Conservation (phyloP, 2,888 invertebrate genomes). For the Alentia gelatinosa region DNA sequence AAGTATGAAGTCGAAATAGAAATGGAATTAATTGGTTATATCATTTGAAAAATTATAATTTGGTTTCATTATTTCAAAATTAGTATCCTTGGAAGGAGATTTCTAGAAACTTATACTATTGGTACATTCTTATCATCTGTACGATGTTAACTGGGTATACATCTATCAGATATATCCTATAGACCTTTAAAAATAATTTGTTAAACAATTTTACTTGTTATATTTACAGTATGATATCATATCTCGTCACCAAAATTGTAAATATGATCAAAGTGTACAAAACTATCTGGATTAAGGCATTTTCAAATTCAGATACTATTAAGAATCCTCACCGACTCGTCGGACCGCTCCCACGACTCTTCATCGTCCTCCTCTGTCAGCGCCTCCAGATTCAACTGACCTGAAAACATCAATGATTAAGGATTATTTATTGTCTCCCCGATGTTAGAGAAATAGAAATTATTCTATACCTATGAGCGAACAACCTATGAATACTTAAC, state of each 20-base stretch:
- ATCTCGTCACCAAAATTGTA: not conserved
- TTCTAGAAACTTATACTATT: too few species aligned
- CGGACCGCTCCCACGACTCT: constrained; percentile 29
- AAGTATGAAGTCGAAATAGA: too few species aligned
- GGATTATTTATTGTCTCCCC: not conserved
- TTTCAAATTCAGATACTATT: not conserved
- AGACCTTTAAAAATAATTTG: too few species aligned
- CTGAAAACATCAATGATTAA: not conserved
- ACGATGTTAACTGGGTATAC: too few species aligned
- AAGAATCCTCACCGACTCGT: not conserved
- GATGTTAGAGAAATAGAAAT: not conserved
- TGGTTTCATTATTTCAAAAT: too few species aligned
- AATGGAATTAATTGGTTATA: too few species aligned
- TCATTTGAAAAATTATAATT: too few species aligned
- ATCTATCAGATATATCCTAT: too few species aligned
- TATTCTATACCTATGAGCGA: not conserved
- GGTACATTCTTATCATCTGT: too few species aligned
- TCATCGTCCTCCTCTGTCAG: constrained; percentile 54
- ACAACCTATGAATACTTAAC: not conserved
- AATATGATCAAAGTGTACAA: not conserved
- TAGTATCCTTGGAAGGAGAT: too few species aligned
- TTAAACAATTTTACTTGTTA: too few species aligned
- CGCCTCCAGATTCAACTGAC: constrained; percentile 45
- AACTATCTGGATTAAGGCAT: not conserved
- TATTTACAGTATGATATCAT: too few species aligned